A percentile compares a stretch with the other conserved stretches of the same genome.
phyloP scores from a whole-genome alignment of 2,888 invertebrate species.

The Panopea generosa region DNA sequence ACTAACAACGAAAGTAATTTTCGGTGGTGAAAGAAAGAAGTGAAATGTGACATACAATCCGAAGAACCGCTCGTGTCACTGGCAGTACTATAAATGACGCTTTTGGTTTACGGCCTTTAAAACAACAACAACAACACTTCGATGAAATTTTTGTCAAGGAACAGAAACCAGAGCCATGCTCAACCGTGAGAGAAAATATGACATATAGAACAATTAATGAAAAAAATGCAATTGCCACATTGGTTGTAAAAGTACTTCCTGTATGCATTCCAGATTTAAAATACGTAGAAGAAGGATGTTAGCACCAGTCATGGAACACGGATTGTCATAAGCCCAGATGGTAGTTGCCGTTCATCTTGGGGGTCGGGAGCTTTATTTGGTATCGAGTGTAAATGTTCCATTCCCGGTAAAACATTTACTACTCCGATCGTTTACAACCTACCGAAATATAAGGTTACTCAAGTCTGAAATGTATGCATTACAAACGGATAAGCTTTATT shows the following conservation, averaged over 20 bases:
- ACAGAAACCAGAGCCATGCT: too few relatives aligned
- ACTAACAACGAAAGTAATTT: too few relatives aligned
- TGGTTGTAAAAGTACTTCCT: slow-evolving; percentile 14
- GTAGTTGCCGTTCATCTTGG: slow-evolving; percentile 5
- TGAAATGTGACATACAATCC: neutral
- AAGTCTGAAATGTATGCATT: slow-evolving; percentile 47
- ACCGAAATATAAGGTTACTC: slow-evolving; percentile 38
- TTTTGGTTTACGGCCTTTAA: slow-evolving; percentile 14
- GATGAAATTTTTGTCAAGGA: neutral
- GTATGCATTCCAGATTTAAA: neutral
- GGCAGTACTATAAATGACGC: slow-evolving; percentile 14
- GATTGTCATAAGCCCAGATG: slow-evolving; percentile 44
- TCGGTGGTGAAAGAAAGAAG: slow-evolving; percentile 18
- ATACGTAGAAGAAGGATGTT: slow-evolving; percentile 43
- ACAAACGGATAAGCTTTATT: slow-evolving; percentile 7
- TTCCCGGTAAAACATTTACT: slow-evolving; percentile 15
- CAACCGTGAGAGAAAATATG: too few relatives aligned
- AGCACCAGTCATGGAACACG: slow-evolving; percentile 6
- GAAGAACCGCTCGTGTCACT: slow-evolving; percentile 12
- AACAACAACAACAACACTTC: slow-evolving; percentile 10
- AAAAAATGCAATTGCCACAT: slow-evolving; percentile 25
- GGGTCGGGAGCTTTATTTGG: neutral
- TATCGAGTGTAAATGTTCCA: slow-evolving; percentile 45
- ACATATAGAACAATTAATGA: slow-evolving; percentile 16
- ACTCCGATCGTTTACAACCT: slow-evolving; percentile 23